Conservation (phyloP, 1,140 invertebrate genomes). For the Zaprionus ghesquierei region DNA sequence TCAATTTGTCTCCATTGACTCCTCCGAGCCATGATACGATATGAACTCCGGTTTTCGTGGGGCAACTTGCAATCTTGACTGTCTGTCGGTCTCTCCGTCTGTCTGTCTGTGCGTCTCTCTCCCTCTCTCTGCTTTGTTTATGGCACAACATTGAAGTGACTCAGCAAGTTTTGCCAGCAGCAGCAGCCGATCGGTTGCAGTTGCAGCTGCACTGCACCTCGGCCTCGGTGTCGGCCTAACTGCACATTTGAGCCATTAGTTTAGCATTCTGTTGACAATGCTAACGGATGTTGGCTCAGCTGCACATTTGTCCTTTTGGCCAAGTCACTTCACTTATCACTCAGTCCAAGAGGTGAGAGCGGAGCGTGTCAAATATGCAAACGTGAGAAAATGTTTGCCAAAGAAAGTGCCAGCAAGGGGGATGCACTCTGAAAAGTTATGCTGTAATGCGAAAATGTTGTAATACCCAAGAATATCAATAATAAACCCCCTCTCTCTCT, state of each 20-base stretch:
- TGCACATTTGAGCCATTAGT: constrained; percentile 71
- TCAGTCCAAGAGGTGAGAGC: constrained; percentile 2
- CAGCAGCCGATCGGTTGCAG: constrained; percentile 42
- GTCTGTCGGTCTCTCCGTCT: neutral
- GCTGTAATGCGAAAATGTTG: no score
- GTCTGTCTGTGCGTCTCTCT: neutral
- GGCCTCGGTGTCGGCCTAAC: constrained; percentile 39
- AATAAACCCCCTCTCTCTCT: constrained; percentile 10
- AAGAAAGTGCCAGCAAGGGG: constrained; percentile 22
- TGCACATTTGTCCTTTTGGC: constrained; percentile 68
- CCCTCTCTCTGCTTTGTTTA: neutral
- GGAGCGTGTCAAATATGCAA: constrained; percentile 36
- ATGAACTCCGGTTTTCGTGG: neutral
- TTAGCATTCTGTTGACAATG: constrained; percentile 62
- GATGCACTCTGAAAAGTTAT: neutral
- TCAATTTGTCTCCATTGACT: neutral
- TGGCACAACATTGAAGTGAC: constrained; percentile 34
- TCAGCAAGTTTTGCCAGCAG: constrained; percentile 54
- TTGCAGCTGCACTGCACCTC: no score
- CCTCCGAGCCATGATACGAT: neutral
- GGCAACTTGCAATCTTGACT: neutral
- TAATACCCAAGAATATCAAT: constrained; percentile 1
- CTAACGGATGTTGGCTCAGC: constrained; percentile 73
- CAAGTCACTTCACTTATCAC: constrained; percentile 64
- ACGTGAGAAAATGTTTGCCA: constrained; percentile 68